phyloP scores from a whole-genome alignment of 2,113 vertebrate genomes.

The Calyptommatus sinebrachiatus region DNA sequence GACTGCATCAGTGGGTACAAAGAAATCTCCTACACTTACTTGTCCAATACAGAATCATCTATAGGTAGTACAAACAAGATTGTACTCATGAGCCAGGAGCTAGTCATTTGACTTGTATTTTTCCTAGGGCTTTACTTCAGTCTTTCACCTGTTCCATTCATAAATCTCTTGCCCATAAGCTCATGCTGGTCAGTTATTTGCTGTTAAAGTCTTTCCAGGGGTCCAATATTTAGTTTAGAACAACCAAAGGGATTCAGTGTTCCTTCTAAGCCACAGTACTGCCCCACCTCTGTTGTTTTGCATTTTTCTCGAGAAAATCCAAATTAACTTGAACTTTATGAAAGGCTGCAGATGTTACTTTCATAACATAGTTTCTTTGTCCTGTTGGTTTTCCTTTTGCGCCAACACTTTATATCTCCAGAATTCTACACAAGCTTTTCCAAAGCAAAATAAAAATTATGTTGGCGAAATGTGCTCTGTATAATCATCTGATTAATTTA shows the following conservation, averaged over 20 bases:
- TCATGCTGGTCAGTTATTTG: too few species aligned
- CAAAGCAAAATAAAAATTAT: conserved; percentile 51
- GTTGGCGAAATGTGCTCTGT: conserved; percentile 31
- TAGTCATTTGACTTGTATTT: too few species aligned
- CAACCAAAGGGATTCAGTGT: neutral
- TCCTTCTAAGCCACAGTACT: neutral
- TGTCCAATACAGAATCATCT: too few species aligned
- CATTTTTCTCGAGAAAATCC: neutral
- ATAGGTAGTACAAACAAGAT: too few species aligned
- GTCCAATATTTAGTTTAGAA: too few species aligned
- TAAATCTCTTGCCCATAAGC: too few species aligned
- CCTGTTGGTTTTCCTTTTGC: neutral
- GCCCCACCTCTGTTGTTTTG: neutral
- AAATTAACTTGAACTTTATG: neutral
- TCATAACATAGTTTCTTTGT: neutral
- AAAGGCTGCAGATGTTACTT: neutral
- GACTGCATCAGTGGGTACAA: too few species aligned
- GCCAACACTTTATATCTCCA: neutral
- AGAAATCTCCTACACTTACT: too few species aligned
- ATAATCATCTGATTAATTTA: conserved; percentile 59
- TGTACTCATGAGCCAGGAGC: too few species aligned
- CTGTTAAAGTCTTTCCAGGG: too few species aligned
- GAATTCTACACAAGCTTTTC: neutral
- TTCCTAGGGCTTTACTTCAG: too few species aligned
- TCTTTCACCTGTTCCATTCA: too few species aligned